Percentiles rank a stretch among this genome's conserved stretches.
Conservation (phyloP, 2,113 vertebrate genomes). For the Nothobranchius furzeri region DNA sequence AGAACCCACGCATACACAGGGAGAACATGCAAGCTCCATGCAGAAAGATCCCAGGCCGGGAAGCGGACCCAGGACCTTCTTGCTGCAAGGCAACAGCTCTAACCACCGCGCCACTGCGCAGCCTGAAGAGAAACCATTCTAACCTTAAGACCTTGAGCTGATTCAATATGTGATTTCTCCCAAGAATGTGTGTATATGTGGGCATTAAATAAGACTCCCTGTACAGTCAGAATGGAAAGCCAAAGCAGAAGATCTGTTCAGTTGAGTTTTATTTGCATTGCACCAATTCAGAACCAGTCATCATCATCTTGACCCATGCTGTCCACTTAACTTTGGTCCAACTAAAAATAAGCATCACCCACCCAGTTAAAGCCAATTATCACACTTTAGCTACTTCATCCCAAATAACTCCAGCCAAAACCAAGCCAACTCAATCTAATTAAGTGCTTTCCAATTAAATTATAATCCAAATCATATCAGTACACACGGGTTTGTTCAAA, state of each 20-base stretch:
- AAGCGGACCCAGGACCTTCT: no score
- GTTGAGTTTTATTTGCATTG: not conserved
- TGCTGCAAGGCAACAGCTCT: no score
- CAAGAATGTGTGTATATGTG: not conserved
- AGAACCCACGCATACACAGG: no score
- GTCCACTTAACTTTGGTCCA: not conserved
- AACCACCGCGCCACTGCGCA: no score
- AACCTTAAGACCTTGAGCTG: constrained; percentile 22
- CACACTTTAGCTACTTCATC: not conserved
- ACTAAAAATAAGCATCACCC: not conserved
- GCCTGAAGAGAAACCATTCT: constrained; percentile 8
- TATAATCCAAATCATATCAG: no score
- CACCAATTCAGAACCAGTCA: not conserved
- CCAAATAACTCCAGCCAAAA: not conserved
- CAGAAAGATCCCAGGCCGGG: no score
- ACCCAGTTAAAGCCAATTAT: no score
- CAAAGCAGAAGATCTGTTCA: constrained; percentile 3
- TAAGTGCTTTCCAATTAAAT: not conserved
- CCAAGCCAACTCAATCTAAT: not conserved
- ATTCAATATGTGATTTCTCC: constrained; percentile 24
- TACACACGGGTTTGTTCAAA: no score
- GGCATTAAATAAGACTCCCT: not conserved
- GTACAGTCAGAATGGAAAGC: not conserved
- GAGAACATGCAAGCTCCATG: no score
- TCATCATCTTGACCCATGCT: not conserved